These are phyloP conservation scores for Bubo bubo DNA, from an alignment of 2,113 vertebrate genomes.

Conservation along the genomic window DNA sequence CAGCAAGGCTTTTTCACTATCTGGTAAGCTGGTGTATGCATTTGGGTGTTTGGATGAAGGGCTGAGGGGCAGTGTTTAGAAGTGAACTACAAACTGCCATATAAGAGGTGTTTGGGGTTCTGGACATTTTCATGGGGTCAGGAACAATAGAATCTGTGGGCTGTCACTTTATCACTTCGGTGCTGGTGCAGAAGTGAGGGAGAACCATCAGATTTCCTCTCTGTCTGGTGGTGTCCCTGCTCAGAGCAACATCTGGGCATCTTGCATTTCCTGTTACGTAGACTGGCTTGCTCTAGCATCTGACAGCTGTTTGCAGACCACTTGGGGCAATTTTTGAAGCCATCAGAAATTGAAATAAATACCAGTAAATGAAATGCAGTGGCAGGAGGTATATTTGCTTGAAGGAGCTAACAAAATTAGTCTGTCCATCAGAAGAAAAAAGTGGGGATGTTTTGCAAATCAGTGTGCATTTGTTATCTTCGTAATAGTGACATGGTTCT, in stretches of 20 bases:
- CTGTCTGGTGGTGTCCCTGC: neutral
- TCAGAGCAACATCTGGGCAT: neutral
- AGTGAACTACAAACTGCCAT: neutral
- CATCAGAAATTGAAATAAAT: neutral
- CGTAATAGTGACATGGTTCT: neutral
- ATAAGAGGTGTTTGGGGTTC: neutral
- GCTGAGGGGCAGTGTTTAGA: neutral
- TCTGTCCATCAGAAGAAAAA: neutral
- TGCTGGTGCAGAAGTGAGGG: neutral
- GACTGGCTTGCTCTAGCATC: neutral
- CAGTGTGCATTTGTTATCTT: neutral
- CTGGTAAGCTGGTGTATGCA: neutral
- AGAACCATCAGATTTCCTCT: neutral
- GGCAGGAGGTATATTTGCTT: neutral
- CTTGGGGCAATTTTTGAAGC: neutral
- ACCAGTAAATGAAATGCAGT: neutral
- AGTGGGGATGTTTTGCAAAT: neutral
- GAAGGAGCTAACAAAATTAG: neutral
- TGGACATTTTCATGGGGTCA: neutral
- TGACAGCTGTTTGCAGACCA: neutral
- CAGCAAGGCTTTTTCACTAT: neutral
- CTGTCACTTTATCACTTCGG: neutral
- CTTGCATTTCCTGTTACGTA: fast-evolving
- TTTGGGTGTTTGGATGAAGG: neutral
- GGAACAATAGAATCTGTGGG: neutral